Base-by-base conservation (phyloP, 2,888 invertebrate species). In the Eueremaeus valkanovi region DNA sequence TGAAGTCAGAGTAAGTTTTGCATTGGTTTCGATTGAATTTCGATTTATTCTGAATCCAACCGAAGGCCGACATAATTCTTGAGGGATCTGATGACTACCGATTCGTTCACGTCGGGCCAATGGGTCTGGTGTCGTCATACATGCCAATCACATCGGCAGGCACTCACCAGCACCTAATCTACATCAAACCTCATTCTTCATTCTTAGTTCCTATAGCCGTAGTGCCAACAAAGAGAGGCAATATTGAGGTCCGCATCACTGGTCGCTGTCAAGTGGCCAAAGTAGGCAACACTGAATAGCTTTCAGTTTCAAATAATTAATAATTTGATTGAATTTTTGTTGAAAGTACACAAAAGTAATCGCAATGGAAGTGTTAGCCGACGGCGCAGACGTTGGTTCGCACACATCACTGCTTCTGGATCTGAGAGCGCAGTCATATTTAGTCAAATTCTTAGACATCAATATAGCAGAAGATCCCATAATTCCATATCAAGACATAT, bases 361-460 rank as follows among this genome's bases (percentile, higher is more conserved):
- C 51, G 77, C 78, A 1, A 78, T 81, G 13, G 78, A 80, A 63
- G 82, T 84, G 74, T 70, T 82, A 74, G 83, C 84, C 58, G 87
- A 87, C 81, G 87, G 87, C 18, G 85, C 85, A 8, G 81, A 83
- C 73, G 85, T 87, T 76, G 84, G 84, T 79, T 84, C 84, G 76
- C 87, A 87, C 80, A 87, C 87, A 0, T 86, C 87, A 0, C 82
- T 85, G 76, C 81, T 87, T 75, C 81, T 87, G 36, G 87, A 87
- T 80, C 81, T 87, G 80, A 85, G 86, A 79, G 85, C 83, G 78
- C 81, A 85, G 76, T 85, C 86, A n/a, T 82, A 84, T 63, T 82
- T 84, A 16, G 82, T 86, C 9, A 84, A 85, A 36, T 86, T 86
- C 79, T 81, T 87, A 73, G 85, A 86, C 78, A 85, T 87, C 68